phyloP scores from a whole-genome alignment of 2,113 vertebrate genomes.

The Todiramphus chloris region DNA sequence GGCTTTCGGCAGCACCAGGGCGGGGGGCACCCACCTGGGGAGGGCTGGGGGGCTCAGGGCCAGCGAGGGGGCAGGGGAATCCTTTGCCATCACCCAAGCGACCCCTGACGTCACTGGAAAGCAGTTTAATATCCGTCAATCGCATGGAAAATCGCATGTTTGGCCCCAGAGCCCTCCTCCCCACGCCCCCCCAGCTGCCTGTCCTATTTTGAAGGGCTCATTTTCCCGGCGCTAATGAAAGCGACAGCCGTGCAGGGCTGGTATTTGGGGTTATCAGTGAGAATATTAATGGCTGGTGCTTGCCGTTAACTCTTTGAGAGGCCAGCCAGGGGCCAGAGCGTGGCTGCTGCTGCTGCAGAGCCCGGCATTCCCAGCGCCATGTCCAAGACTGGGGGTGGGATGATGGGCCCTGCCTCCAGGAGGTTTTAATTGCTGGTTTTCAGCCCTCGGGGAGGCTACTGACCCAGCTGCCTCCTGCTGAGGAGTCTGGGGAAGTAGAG shows the following conservation, averaged over 20 bases:
- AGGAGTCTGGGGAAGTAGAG: background rate
- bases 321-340: background rate
- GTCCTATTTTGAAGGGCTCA: constrained; percentile 64
- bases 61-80: background rate
- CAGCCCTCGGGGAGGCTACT: rapidly evolving
- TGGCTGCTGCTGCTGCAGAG: rapidly evolving
- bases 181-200: background rate
- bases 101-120: constrained; percentile 22
- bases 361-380: rapidly evolving
- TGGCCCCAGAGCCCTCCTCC: constrained; percentile 29
- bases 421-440: background rate
- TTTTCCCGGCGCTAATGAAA: constrained; percentile 57
- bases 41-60: background rate
- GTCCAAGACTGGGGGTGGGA: rapidly evolving
- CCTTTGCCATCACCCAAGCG: background rate
- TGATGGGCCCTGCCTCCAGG: rapidly evolving
- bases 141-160: background rate
- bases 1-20: background rate
- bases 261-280: constrained; percentile 35
- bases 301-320: constrained; percentile 13
- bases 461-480: background rate
- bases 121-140: background rate
- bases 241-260: constrained; percentile 59
- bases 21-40: background rate
- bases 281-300: constrained; percentile 40